Base-by-base conservation (phyloP, 2,797 vertebrate species). In the Spinus olivaceus region DNA sequence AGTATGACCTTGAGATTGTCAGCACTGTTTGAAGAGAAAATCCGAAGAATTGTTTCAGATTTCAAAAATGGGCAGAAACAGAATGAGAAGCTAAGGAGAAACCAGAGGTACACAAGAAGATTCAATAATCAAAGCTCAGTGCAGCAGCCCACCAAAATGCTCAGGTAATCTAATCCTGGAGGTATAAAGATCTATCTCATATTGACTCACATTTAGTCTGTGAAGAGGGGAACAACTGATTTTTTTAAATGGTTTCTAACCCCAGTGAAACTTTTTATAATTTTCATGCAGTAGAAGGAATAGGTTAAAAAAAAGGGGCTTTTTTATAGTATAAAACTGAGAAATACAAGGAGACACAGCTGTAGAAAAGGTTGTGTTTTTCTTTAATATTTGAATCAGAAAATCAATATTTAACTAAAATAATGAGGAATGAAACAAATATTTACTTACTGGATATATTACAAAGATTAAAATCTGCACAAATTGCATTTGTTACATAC, bases 1-100 rank as follows among this genome's bases (percentile, higher is more conserved):
- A 99, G 99, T 35, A 99, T 99, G 99, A 99, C 99, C 12, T 96
- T 99, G 97, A 98, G 99, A 57, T 97, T 99, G 57, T 99, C 99
- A 60, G 99, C 99, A 19, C 98, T 99, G 87, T 99, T 99, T 77
- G 99, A 99, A 96, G 99, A 99, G 97, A 98, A 98, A 90, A 99
- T 99, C 96, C 97, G 98, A 95, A 98, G 98, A 92, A 98, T 99
- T 92, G 98, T 98, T 95, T 99, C 98, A 0, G 99, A 99, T 92
- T 99, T 99, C 97, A 99, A 98, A 98, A 98, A 98, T 13, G 98
- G 98, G n/a, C 96, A 99, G 77, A 99, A 99, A 95, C 98, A 98
- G 96, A 99, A 97, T 24, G 98, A 98, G 57, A 98, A 98, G 96
- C 97, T 99, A 35, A 97, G 98, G 47, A 98, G 98, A 94, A 99